Base-by-base conservation (phyloP, 2,797 vertebrate genomes). In the Lepus townsendii region DNA sequence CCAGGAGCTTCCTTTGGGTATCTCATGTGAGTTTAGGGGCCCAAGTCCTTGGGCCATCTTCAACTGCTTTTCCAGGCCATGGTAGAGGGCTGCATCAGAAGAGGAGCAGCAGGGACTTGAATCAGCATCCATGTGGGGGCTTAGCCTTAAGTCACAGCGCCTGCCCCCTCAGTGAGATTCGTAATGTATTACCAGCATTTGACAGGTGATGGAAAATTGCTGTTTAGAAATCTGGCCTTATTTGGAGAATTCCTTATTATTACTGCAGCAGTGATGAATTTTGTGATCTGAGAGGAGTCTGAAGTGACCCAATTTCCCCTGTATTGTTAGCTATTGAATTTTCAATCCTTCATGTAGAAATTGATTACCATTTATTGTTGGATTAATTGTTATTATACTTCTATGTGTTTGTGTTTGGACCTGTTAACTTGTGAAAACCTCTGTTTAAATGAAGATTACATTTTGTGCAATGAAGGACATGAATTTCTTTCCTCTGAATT, bases 331-430 rank as follows among this genome's bases (percentile, higher is more conserved):
- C 65, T 82, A 80, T 16, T 94, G 57, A 83, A 65, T 78, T 79
- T 95, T 83, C 63, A 94, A 30, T 65, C 19, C 19, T 26, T 32
- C 1, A 6, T 10, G 20, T 42, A 93, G 47, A 87, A 95, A 90
- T 8, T 50, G 16, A 19, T 35, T 72, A 26, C 2, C 12, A 94
- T 71, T 86, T 63, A 14, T 72, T 83, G 66, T 85, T 79, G 32
- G 82, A 82, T 83, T 77, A 83, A 79, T 50, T 93, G 83, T 60
- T 95, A 85, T 54, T 91, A 6, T 83, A n/a, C n/a, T 85, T 91
- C 86, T 79, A 79, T 65, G 35, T 80, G 13, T 92, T 91, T 93
- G 9, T 38, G 77, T 92, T 72, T 86, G 60, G 60, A 90, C 27
- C 54, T 54, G 20, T 91, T 89, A n/a, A 69, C 76, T 69, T 96